Conservation (phyloP, 1,140 invertebrate genomes). For the Gonatopus flavifemur region DNA sequence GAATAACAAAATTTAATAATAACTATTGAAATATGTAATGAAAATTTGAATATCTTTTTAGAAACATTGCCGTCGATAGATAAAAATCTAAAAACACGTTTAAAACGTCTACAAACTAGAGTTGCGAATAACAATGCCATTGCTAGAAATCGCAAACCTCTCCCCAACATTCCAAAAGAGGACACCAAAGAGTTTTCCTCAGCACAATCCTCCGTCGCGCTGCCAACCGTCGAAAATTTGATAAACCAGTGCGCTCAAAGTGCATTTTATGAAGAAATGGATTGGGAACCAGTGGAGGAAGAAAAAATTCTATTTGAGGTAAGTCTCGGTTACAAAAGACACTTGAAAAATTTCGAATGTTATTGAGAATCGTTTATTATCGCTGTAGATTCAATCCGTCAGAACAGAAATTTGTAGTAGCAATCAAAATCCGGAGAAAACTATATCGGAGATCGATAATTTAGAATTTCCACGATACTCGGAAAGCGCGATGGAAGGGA, state of each 20-base stretch:
- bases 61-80: conserved; percentile 12
- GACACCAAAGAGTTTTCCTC: background rate
- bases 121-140: background rate
- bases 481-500: conserved; percentile 12
- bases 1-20: too few relatives aligned
- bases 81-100: conserved; percentile 23
- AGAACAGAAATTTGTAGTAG: conserved; percentile 31
- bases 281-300: conserved; percentile 52
- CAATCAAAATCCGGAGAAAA: background rate
- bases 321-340: conserved; percentile 4
- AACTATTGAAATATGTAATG: too few relatives aligned
- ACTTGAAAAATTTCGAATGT: background rate
- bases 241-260: background rate
- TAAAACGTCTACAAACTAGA: conserved; percentile 15
- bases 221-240: conserved; percentile 4
- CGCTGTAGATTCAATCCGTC: conserved; percentile 38
- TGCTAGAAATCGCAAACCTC: too few relatives aligned
- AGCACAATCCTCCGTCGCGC: background rate
- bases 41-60: background rate
- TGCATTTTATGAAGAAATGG: conserved; percentile 46
- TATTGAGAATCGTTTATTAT: background rate
- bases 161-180: too few relatives aligned
- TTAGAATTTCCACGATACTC: conserved; percentile 10
- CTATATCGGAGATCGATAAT: conserved; percentile 17
- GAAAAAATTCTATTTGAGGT: conserved; percentile 46